Percentiles rank a stretch among this genome's conserved stretches.
phyloP scores from a whole-genome alignment of 2,797 vertebrate genomes.

The Pseudopleuronectes americanus region DNA sequence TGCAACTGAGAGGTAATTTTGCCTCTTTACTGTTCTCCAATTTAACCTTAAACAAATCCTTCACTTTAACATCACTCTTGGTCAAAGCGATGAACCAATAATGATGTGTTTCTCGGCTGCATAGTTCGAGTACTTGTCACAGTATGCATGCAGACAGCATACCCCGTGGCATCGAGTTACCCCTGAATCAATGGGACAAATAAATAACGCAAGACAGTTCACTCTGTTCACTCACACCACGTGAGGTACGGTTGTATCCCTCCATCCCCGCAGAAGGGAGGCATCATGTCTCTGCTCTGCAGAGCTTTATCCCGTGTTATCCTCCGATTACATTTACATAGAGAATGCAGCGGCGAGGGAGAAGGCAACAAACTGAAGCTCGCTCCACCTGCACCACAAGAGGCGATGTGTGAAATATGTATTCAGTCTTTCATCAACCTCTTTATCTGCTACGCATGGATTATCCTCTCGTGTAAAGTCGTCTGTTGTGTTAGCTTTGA shows the following conservation, averaged over 20 bases:
- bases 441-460: constrained; percentile 67
- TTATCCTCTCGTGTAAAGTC: constrained; percentile 67
- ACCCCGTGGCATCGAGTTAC: constrained; percentile 68
- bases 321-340: constrained; percentile 78
- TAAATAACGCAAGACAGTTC: constrained; percentile 74
- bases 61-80: too few relatives aligned
- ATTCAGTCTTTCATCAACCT: constrained; percentile 77
- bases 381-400: constrained; percentile 72
- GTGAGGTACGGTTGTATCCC: constrained; percentile 57
- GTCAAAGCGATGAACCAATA: constrained; percentile 9
- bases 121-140: constrained; percentile 36
- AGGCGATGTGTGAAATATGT: constrained; percentile 73
- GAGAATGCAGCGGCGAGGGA: constrained; percentile 61
- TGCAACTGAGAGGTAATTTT: too few relatives aligned
- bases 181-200: constrained; percentile 76
- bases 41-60: too few relatives aligned
- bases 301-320: constrained; percentile 73
- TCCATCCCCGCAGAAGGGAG: constrained; percentile 61
- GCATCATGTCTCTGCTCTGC: constrained; percentile 64
- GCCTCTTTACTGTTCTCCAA: not conserved
- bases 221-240: constrained; percentile 70
- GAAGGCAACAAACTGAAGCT: constrained; percentile 68
- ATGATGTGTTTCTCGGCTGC: constrained; percentile 51
- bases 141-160: constrained; percentile 45
- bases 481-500: constrained; percentile 79